Evolutionary conservation across 1,140 invertebrate species (phyloP).

Genomic region (Trypoxylus dichotomus): DNA sequence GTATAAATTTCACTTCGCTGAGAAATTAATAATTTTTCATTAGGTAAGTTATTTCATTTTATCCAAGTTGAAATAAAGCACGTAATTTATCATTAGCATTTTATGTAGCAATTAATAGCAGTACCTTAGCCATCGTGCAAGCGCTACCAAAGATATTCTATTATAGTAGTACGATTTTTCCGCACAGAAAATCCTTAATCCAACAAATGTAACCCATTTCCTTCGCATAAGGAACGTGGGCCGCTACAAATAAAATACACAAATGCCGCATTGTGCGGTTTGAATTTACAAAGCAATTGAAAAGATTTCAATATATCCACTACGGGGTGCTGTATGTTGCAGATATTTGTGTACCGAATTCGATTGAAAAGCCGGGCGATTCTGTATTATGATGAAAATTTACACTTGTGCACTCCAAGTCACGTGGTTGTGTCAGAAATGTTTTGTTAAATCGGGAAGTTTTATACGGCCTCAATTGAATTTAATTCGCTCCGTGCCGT

Average conservation of each 20-base stretch:
- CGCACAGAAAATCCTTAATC: constrained; percentile 48
- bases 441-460: constrained; percentile 48
- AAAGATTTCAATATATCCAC: constrained; percentile 54
- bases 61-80: too few relatives aligned
- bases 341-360: constrained; percentile 50
- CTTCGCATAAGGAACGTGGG: constrained; percentile 45
- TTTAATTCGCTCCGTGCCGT: constrained; percentile 43
- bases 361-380: constrained; percentile 48
- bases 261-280: constrained; percentile 50
- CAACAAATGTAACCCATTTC: constrained; percentile 52
- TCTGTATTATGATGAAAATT: constrained; percentile 54
- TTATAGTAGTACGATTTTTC: constrained; percentile 46
- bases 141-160: constrained; percentile 31
- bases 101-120: too few relatives aligned
- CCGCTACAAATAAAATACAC: constrained; percentile 53
- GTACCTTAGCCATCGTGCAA: constrained; percentile 12
- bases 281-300: constrained; percentile 54
- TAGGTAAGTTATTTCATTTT: too few relatives aligned
- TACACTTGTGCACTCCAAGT: constrained; percentile 54
- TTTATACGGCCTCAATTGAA: constrained; percentile 46
- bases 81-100: too few relatives aligned
- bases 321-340: constrained; percentile 48
- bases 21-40: too few relatives aligned
- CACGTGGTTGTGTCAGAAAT: constrained; percentile 47
- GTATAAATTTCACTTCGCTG: too few relatives aligned